Evolutionary conservation across 2,113 vertebrate species (phyloP).

Genomic region (Eptesicus fuscus): DNA sequence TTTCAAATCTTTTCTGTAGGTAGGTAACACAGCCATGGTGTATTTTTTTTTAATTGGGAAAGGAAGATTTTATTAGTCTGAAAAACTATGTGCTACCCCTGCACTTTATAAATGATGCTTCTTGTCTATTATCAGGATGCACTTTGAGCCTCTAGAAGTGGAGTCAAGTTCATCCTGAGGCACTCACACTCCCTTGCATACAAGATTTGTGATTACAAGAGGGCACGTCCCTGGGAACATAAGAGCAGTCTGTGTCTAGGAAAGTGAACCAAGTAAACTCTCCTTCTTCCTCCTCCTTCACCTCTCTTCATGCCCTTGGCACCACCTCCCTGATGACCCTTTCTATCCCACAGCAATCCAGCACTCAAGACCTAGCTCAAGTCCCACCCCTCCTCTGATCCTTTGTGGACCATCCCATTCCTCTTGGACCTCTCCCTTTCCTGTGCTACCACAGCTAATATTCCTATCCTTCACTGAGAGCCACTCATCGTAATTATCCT

Average conservation of each 20-base stretch:
- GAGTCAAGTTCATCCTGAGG: not conserved
- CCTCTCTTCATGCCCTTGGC: not conserved
- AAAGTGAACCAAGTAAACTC: not conserved
- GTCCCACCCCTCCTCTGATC: not conserved
- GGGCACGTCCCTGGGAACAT: not conserved
- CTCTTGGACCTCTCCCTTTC: not conserved
- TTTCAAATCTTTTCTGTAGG: not conserved
- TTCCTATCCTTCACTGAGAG: not conserved
- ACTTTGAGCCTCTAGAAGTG: not conserved
- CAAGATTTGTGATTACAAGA: not conserved
- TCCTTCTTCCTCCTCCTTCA: rapidly evolving
- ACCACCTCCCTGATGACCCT: not conserved
- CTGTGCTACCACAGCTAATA: not conserved
- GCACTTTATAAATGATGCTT: not conserved
- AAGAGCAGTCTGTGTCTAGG: not conserved
- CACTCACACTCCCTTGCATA: not conserved
- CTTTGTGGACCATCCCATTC: not conserved
- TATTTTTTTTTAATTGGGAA: not conserved
- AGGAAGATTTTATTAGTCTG: not conserved
- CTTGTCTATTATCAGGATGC: not conserved
- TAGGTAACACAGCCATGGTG: not conserved
- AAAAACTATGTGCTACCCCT: not conserved
- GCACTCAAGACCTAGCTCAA: not conserved
- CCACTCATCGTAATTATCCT: not conserved
- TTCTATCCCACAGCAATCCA: not conserved